phyloP scores from a whole-genome alignment of 1,140 invertebrate species.

The Drosophila arizonae region DNA sequence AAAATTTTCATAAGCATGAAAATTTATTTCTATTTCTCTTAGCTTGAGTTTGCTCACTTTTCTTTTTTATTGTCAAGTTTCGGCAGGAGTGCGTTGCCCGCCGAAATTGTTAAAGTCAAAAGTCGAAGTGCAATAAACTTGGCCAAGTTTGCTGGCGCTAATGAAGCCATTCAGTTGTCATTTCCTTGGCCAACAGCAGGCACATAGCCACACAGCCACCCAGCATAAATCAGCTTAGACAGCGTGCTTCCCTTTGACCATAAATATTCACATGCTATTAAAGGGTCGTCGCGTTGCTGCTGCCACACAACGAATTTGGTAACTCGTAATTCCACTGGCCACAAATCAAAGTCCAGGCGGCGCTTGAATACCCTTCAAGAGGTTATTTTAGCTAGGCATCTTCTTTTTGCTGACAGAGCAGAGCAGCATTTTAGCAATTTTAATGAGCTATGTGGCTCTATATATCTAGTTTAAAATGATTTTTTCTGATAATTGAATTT shows the following conservation, averaged over 20 bases:
- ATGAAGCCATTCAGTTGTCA: conserved; percentile 80
- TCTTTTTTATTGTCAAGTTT: conserved; percentile 50
- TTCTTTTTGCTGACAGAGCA: too few species aligned
- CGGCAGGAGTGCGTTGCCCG: conserved; percentile 25
- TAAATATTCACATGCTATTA: conserved; percentile 55
- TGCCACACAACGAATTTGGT: conserved; percentile 3
- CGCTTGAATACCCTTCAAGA: background rate
- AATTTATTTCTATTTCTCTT: background rate
- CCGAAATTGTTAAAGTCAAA: conserved; percentile 59
- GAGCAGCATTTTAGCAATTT: too few species aligned
- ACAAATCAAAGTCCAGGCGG: conserved; percentile 61
- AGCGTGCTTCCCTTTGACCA: conserved; percentile 44
- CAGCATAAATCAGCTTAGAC: conserved; percentile 64
- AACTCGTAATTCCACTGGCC: conserved; percentile 26
- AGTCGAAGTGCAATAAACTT: conserved; percentile 77
- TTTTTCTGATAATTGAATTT: too few species aligned
- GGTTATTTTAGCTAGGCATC: too few species aligned
- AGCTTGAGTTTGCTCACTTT: too few species aligned
- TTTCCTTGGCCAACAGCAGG: conserved; percentile 47
- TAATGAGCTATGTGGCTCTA: too few species aligned
- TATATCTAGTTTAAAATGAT: too few species aligned
- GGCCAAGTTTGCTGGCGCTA: conserved; percentile 46
- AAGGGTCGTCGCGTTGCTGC: conserved; percentile 8
- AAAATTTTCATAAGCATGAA: conserved; percentile 20
- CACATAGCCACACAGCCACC: conserved; percentile 16